Evolutionary conservation across 2,888 invertebrate genomes (phyloP).

Genomic region (Ditula angustiorana): DNA sequence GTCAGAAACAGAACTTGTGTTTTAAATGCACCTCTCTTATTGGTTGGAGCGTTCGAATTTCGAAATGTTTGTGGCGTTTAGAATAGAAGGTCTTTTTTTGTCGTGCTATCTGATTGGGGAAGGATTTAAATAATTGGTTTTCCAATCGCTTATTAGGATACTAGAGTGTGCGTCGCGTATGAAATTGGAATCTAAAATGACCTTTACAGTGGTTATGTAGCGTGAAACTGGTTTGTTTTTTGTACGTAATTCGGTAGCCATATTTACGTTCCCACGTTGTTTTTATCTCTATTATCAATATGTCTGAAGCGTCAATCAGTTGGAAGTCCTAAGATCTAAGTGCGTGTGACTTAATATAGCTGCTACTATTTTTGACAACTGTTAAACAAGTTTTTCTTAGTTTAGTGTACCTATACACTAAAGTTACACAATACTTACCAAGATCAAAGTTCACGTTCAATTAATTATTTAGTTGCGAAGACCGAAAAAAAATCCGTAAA

Average conservation of each 20-base stretch:
- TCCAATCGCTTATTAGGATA: constrained; percentile 49
- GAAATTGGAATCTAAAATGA: constrained; percentile 39
- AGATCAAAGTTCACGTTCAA: too few species aligned
- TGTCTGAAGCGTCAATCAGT: constrained; percentile 27
- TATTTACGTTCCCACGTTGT: constrained; percentile 37
- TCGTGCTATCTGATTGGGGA: constrained; percentile 55
- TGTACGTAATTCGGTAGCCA: constrained; percentile 37
- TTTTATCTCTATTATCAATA: constrained; percentile 34
- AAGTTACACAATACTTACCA: too few species aligned
- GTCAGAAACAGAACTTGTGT: constrained; percentile 77
- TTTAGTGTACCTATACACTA: too few species aligned
- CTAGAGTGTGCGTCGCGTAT: constrained; percentile 37
- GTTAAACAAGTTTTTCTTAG: background rate
- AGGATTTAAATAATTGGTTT: constrained; percentile 63
- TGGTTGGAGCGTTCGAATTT: constrained; percentile 67
- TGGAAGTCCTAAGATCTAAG: background rate
- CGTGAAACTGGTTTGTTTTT: constrained; percentile 44
- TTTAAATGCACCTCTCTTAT: constrained; percentile 75
- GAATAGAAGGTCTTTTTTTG: constrained; percentile 55
- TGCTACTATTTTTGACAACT: background rate
- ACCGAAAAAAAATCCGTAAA: too few species aligned
- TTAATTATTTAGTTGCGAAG: too few species aligned
- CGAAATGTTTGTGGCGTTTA: constrained; percentile 59
- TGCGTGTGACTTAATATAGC: background rate
- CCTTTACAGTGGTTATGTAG: constrained; percentile 28